Evolutionary conservation across 92 coral and sea anemone genomes (phyloP).

Genomic region (Parazoanthus atlanticus): DNA sequence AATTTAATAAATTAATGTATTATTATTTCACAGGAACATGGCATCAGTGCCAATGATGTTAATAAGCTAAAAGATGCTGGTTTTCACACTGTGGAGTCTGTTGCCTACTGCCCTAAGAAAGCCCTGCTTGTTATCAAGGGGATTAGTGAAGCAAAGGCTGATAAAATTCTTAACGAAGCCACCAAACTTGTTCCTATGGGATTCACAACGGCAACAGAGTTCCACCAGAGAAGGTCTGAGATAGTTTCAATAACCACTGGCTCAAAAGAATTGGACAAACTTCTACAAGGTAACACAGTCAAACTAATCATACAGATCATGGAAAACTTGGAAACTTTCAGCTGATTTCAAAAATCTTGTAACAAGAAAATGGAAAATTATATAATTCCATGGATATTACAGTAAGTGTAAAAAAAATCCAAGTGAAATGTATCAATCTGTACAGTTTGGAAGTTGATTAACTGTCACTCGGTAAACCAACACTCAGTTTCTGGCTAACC

Average conservation of each 20-base stretch:
- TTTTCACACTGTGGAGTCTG: slow-evolving; percentile 85
- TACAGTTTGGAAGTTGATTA: no score
- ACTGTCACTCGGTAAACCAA: no score
- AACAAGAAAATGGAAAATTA: not conserved
- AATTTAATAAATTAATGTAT: not conserved
- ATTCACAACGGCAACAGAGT: slow-evolving; percentile 98
- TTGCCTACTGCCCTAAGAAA: slow-evolving; percentile 93
- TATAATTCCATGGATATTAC: not conserved
- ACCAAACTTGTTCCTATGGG: slow-evolving; percentile 99
- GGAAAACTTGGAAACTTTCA: not conserved
- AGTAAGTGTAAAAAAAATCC: not conserved
- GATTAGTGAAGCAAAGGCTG: slow-evolving; percentile 99
- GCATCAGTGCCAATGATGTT: slow-evolving; percentile 95
- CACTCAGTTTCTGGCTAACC: no score
- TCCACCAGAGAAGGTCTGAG: slow-evolving; percentile 93
- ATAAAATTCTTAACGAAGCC: slow-evolving; percentile 94
- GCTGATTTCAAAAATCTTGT: not conserved
- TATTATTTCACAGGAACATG: slow-evolving; percentile 71
- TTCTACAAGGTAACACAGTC: slow-evolving; percentile 88
- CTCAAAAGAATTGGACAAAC: slow-evolving; percentile 95
- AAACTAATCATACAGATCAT: not conserved
- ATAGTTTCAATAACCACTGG: slow-evolving; percentile 94
- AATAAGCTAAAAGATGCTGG: slow-evolving; percentile 96
- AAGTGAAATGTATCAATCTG: no score
- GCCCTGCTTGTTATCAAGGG: slow-evolving; percentile 89